phyloP scores from a whole-genome alignment of 1,140 invertebrate species.

The Drosophila sproati region DNA sequence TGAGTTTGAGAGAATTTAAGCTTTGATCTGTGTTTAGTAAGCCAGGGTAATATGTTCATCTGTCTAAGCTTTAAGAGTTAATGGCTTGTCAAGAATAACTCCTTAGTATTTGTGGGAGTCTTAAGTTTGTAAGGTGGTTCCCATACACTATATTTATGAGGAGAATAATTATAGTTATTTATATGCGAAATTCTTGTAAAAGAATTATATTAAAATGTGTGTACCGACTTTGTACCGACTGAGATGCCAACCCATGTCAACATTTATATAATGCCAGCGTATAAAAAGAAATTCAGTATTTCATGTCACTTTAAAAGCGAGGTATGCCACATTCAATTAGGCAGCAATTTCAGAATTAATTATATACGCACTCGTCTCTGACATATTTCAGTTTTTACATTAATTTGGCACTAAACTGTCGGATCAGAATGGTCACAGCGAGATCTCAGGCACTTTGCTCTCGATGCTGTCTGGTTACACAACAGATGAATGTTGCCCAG shows the following conservation, averaged over 20 bases:
- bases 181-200: too few relatives aligned
- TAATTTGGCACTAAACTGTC: constrained; percentile 78
- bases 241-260: background rate
- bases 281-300: background rate
- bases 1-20: too few relatives aligned
- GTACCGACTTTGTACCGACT: background rate
- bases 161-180: too few relatives aligned
- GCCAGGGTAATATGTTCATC: too few relatives aligned
- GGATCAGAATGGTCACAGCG: constrained; percentile 35
- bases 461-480: constrained; percentile 16
- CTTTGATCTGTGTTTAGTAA: too few relatives aligned
- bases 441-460: background rate
- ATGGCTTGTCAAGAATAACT: too few relatives aligned
- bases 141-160: too few relatives aligned
- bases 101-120: too few relatives aligned
- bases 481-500: constrained; percentile 54
- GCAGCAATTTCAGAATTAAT: constrained; percentile 67
- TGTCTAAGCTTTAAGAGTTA: too few relatives aligned
- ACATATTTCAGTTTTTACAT: constrained; percentile 75
- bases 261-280: background rate
- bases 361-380: constrained; percentile 60
- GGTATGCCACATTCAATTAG: constrained; percentile 55
- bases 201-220: background rate
- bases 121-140: too few relatives aligned
- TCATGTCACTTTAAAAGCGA: constrained; percentile 31